These are phyloP conservation scores for Meandrina meandrites DNA, from an alignment of 92 coral and sea anemone species.

Conservation along the genomic window DNA sequence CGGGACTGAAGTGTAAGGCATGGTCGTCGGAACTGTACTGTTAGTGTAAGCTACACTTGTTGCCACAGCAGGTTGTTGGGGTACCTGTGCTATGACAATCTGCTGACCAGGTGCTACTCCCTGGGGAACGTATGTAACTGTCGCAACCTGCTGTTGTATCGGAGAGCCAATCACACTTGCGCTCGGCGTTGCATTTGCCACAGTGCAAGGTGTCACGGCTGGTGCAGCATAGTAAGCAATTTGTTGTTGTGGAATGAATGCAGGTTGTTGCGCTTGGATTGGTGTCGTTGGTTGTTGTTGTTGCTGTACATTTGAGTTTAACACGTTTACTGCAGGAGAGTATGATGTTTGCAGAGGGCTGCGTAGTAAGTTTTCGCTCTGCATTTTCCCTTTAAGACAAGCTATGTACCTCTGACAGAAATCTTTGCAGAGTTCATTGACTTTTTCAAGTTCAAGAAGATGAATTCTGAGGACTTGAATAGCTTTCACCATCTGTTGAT, in stretches of 20 bases:
- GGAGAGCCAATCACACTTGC: slow-evolving; percentile 72
- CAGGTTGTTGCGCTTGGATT: slow-evolving; percentile 54
- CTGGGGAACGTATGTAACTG: slow-evolving; percentile 75
- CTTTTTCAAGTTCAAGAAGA: slow-evolving; percentile 95
- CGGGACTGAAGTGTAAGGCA: slow-evolving; percentile 40
- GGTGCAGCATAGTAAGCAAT: slow-evolving; percentile 67
- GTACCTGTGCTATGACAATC: slow-evolving; percentile 66
- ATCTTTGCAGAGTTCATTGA: slow-evolving; percentile 97
- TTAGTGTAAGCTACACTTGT: slow-evolving; percentile 15
- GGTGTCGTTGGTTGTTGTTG: slow-evolving; percentile 68
- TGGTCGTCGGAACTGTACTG: slow-evolving; percentile 36
- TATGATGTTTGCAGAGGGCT: slow-evolving; percentile 76
- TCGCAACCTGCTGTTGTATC: slow-evolving; percentile 77
- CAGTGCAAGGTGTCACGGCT: slow-evolving; percentile 72
- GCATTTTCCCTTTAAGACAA: slow-evolving; percentile 98
- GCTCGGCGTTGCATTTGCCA: slow-evolving; percentile 84
- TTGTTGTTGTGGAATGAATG: slow-evolving; percentile 66
- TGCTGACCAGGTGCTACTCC: slow-evolving; percentile 65
- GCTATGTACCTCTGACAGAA: slow-evolving; percentile 99
- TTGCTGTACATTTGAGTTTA: slow-evolving; percentile 65
- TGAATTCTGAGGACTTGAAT: slow-evolving; percentile 95
- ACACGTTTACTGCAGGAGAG: slow-evolving; percentile 52
- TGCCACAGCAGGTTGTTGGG: slow-evolving; percentile 37
- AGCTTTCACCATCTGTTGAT: slow-evolving; percentile 92
- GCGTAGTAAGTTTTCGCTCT: slow-evolving; percentile 91